A percentile compares a stretch with the other conserved stretches of the same genome.
Evolutionary conservation across 2,113 vertebrate genomes (phyloP).

Genomic region (Ondatra zibethicus): DNA sequence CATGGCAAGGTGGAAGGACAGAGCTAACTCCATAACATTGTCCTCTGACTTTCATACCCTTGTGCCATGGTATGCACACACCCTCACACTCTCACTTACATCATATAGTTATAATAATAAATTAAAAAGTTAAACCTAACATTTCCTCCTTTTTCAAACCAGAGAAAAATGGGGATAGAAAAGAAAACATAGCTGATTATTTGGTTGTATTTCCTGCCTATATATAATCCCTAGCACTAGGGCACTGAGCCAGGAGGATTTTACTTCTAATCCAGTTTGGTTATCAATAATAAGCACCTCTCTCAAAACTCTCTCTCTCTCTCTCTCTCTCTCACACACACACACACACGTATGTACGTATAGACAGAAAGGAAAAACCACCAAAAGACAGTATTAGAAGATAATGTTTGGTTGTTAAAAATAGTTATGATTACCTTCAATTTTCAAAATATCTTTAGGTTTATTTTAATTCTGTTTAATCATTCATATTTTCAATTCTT

Average conservation of each 20-base stretch:
- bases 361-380: background rate
- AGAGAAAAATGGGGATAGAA: background rate
- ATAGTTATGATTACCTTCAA: background rate
- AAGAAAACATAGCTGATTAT: background rate
- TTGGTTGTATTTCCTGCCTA: background rate
- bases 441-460: background rate
- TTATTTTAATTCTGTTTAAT: slow-evolving; percentile 10
- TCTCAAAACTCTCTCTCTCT: too few relatives aligned
- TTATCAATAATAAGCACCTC: background rate
- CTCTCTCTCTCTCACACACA: too few relatives aligned
- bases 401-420: background rate
- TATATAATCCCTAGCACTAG: background rate
- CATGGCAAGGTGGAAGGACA: too few relatives aligned
- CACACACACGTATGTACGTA: too few relatives aligned
- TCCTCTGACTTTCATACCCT: background rate
- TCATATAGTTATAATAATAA: background rate
- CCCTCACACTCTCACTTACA: background rate
- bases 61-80: background rate
- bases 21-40: background rate
- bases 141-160: background rate
- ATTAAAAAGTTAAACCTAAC: background rate
- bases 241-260: background rate
- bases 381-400: background rate
- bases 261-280: background rate
- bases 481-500: background rate